A percentile compares a stretch with the other conserved stretches of the same genome.
Evolutionary conservation across 2,797 vertebrate species (phyloP).

Genomic region (Vespertilio murinus): DNA sequence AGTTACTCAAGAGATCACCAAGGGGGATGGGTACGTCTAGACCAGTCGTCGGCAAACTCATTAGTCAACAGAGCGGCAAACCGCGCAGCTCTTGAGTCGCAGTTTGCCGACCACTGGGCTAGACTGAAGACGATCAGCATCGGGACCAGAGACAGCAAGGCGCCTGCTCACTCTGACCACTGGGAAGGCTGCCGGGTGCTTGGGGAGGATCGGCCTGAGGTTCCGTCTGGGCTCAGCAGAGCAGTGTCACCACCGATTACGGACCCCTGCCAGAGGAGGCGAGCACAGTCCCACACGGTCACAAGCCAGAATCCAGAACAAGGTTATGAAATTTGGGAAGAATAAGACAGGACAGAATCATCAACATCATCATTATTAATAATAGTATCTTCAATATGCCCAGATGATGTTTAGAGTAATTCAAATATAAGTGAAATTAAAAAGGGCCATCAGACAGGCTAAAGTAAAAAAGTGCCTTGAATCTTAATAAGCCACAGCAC

Average conservation of each 20-base stretch:
- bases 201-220: neutral
- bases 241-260: neutral
- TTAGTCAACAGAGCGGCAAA: no score
- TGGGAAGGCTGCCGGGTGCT: neutral
- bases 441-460: conserved; percentile 64
- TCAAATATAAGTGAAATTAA: conserved; percentile 78
- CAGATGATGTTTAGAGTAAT: conserved; percentile 70
- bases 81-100: no score
- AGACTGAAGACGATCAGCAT: neutral
- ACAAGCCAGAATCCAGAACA: conserved; percentile 35
- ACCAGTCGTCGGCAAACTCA: neutral
- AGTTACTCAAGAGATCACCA: neutral
- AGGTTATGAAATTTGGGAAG: conserved; percentile 5
- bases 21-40: neutral
- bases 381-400: conserved; percentile 61
- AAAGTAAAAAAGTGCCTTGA: conserved; percentile 71
- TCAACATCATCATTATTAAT: conserved; percentile 62
- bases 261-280: neutral
- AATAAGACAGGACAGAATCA: conserved; percentile 12
- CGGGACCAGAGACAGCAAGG: neutral
- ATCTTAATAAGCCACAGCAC: conserved; percentile 74
- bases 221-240: neutral
- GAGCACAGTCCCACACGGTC: neutral
- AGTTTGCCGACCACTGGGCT: no score
- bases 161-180: neutral